Conservation (phyloP, 2,797 vertebrate species). For the Takifugu ocellatus region DNA sequence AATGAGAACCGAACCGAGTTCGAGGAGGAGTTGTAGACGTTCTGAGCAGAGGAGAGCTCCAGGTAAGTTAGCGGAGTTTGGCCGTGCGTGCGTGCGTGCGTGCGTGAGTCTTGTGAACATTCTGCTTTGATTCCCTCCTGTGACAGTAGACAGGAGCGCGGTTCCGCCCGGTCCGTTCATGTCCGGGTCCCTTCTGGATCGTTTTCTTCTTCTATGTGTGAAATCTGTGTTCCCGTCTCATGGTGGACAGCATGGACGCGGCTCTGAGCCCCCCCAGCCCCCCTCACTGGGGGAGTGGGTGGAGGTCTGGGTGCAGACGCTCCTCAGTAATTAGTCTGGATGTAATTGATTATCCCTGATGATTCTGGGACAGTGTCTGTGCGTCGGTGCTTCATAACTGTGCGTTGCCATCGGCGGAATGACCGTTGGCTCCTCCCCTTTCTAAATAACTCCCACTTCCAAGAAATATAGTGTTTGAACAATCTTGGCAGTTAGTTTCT, state of each 20-base stretch:
- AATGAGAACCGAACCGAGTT: background rate
- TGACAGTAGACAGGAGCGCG: background rate
- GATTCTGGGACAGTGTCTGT: slow-evolving; percentile 33
- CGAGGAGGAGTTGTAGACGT: background rate
- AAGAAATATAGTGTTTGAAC: background rate
- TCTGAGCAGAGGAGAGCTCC: slow-evolving; percentile 9
- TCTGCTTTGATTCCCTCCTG: background rate
- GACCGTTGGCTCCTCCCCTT: too few species aligned
- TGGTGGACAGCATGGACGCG: background rate
- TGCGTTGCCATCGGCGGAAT: too few species aligned
- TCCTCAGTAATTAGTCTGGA: slow-evolving; percentile 62
- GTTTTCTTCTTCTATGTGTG: too few species aligned
- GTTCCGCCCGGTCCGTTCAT: too few species aligned
- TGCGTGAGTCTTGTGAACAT: background rate
- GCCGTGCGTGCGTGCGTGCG: slow-evolving; percentile 27
- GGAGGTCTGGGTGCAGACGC: slow-evolving; percentile 40
- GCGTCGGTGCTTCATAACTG: slow-evolving; percentile 21
- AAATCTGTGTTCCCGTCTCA: too few species aligned
- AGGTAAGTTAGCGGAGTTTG: slow-evolving; percentile 16
- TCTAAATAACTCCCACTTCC: too few species aligned
- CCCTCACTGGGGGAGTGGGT: slow-evolving; percentile 6
- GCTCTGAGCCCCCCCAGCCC: background rate
- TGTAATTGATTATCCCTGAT: slow-evolving; percentile 59
- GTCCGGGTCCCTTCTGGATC: too few species aligned
- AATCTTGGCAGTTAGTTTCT: slow-evolving; percentile 19